Evolutionary conservation across 2,797 vertebrate species (phyloP).

Genomic region (Arrhamphus sclerolepis): DNA sequence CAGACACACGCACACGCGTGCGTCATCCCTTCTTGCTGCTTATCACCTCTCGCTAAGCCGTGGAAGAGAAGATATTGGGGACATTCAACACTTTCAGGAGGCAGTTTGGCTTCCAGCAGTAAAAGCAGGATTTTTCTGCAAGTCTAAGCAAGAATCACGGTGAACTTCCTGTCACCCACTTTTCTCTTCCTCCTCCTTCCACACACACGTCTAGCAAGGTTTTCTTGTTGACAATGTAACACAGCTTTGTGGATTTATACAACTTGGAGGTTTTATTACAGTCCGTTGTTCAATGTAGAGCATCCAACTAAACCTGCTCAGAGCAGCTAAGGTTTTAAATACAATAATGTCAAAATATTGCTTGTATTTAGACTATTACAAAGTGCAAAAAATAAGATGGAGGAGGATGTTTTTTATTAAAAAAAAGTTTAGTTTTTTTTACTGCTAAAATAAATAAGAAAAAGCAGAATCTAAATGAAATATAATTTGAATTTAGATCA

Average conservation of each 20-base stretch:
- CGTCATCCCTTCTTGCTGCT: constrained; percentile 32
- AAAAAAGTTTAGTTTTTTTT: too few species aligned
- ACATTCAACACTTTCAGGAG: constrained; percentile 51
- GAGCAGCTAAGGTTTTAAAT: too few species aligned
- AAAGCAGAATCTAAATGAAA: too few species aligned
- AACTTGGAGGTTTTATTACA: neutral
- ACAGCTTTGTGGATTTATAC: constrained; percentile 13
- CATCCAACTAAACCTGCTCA: too few species aligned
- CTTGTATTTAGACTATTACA: too few species aligned
- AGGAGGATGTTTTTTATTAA: too few species aligned
- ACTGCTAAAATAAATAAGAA: too few species aligned
- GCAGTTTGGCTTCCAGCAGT: constrained; percentile 41
- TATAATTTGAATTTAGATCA: too few species aligned
- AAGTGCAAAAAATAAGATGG: too few species aligned
- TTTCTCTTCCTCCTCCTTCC: neutral
- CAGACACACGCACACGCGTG: too few species aligned
- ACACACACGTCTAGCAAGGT: constrained; percentile 11
- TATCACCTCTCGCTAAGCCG: constrained; percentile 41
- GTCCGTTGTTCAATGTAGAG: neutral
- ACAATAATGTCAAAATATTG: too few species aligned
- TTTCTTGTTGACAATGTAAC: constrained; percentile 8
- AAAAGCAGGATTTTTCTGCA: constrained; percentile 51
- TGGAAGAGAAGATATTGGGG: constrained; percentile 48
- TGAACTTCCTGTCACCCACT: constrained; percentile 51
- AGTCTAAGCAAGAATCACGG: constrained; percentile 49